These are phyloP conservation scores for Tetropium fuscum DNA, from an alignment of 2,888 invertebrate genomes.

Conservation along the genomic window DNA sequence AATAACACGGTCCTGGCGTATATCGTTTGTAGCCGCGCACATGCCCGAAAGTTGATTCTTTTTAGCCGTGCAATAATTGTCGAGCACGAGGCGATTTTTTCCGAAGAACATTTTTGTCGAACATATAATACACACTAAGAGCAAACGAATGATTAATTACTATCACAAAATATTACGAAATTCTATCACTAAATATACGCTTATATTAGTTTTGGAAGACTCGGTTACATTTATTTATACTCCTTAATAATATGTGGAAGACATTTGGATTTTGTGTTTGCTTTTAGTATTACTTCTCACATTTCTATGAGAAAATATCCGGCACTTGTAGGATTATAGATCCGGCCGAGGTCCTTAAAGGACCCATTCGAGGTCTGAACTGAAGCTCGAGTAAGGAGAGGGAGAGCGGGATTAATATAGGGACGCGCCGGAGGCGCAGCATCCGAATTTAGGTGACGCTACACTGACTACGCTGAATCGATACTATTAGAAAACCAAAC, in stretches of 20 bases:
- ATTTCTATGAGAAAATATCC: slow-evolving; percentile 25
- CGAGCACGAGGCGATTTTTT: slow-evolving; percentile 36
- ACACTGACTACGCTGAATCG: slow-evolving; percentile 41
- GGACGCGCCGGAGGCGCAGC: slow-evolving; percentile 54
- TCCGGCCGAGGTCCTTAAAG: slow-evolving; percentile 31
- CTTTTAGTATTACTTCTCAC: slow-evolving; percentile 36
- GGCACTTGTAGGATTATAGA: slow-evolving; percentile 27
- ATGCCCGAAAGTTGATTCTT: slow-evolving; percentile 1
- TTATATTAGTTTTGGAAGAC: slow-evolving; percentile 37
- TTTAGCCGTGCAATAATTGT: slow-evolving; percentile 2
- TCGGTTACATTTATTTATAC: slow-evolving; percentile 31
- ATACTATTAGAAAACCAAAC: slow-evolving; percentile 38
- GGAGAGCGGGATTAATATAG: slow-evolving; percentile 10
- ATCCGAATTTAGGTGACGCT: slow-evolving; percentile 47
- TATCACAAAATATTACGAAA: slow-evolving; percentile 27
- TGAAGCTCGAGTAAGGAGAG: slow-evolving; percentile 19
- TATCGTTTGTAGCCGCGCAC: not conserved
- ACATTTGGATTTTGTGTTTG: slow-evolving; percentile 67
- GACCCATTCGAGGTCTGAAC: slow-evolving; percentile 34
- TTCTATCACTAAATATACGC: slow-evolving; percentile 13
- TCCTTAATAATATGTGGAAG: slow-evolving; percentile 62
- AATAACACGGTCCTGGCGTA: not conserved
- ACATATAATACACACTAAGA: not conserved
- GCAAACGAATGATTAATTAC: slow-evolving; percentile 32
- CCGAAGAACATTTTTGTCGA: slow-evolving; percentile 29